Evolutionary conservation across 2,113 vertebrate species (phyloP).

Genomic region (Perca fluviatilis): DNA sequence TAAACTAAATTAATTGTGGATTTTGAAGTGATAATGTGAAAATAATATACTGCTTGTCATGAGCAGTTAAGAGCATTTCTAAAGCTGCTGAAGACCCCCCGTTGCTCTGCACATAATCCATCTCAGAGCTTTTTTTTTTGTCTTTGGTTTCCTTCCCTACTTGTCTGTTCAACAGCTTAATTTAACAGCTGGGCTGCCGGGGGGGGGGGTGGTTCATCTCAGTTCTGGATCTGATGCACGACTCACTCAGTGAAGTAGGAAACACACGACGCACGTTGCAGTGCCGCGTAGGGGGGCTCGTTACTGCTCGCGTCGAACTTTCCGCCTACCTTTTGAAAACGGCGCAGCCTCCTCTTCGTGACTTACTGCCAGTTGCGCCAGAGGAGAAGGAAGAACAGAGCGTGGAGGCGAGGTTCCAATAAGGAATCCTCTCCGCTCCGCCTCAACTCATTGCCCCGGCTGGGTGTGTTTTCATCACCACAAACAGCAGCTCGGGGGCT

Average conservation of each 20-base stretch:
- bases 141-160: neutral
- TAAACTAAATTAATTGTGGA: neutral
- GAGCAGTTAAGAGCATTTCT: neutral
- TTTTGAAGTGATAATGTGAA: neutral
- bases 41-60: neutral
- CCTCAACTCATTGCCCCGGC: neutral
- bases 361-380: constrained; percentile 4
- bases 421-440: constrained; percentile 6
- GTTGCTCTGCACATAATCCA: neutral
- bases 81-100: neutral
- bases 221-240: neutral
- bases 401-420: constrained; percentile 2
- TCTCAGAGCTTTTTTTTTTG: neutral
- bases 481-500: constrained; percentile 37
- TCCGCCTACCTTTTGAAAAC: constrained; percentile 26
- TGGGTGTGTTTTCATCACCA: constrained; percentile 54
- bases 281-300: neutral
- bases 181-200: neutral
- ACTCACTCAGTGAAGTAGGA: neutral
- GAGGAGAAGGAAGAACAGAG: neutral
- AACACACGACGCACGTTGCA: neutral
- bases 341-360: constrained; percentile 10
- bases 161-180: neutral
- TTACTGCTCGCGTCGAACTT: constrained; percentile 10
- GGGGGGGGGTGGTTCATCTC: neutral